A percentile compares a stretch with the other conserved stretches of the same genome.
Conservation (phyloP, 2,888 invertebrate species). For the Melinaea menophilus region DNA sequence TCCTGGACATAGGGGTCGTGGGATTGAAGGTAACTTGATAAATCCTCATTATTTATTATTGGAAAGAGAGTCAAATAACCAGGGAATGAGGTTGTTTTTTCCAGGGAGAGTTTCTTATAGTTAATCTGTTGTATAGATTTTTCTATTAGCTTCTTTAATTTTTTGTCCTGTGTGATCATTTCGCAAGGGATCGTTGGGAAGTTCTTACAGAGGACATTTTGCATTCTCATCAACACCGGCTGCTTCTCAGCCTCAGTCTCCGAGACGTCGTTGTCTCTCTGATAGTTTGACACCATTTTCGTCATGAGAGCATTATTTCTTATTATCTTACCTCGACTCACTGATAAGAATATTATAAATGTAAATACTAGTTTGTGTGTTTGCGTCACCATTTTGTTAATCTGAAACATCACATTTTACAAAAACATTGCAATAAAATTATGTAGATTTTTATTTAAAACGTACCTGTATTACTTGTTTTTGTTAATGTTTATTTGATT, state of each 20-base stretch:
- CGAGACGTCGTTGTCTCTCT: slow-evolving; percentile 47
- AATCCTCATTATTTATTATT: slow-evolving; percentile 55
- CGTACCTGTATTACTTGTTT: too few species aligned
- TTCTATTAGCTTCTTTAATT: slow-evolving; percentile 51
- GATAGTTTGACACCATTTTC: slow-evolving; percentile 66
- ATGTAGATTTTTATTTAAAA: too few species aligned
- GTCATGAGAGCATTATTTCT: slow-evolving; percentile 64
- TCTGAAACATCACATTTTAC: slow-evolving; percentile 3
- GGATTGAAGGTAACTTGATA: slow-evolving; percentile 52
- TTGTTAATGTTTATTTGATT: too few species aligned
- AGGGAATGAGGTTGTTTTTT: slow-evolving; percentile 44
- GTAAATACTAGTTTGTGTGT: slow-evolving; percentile 13
- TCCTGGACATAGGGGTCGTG: slow-evolving; percentile 32
- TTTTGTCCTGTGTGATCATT: slow-evolving; percentile 54
- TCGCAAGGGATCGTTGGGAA: slow-evolving; percentile 63
- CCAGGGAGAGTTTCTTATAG: slow-evolving; percentile 48
- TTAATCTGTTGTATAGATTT: slow-evolving; percentile 61
- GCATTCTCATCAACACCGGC: slow-evolving; percentile 53
- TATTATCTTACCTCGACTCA: slow-evolving; percentile 47
- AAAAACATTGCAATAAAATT: too few species aligned
- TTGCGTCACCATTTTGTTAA: slow-evolving; percentile 12
- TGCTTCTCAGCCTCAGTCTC: slow-evolving; percentile 32
- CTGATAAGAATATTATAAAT: slow-evolving; percentile 21
- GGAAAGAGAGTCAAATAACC: slow-evolving; percentile 50
- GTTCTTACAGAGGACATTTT: slow-evolving; percentile 61